Evolutionary conservation across 1,140 invertebrate species (phyloP).

Genomic region (Drosophila rhopaloa): DNA sequence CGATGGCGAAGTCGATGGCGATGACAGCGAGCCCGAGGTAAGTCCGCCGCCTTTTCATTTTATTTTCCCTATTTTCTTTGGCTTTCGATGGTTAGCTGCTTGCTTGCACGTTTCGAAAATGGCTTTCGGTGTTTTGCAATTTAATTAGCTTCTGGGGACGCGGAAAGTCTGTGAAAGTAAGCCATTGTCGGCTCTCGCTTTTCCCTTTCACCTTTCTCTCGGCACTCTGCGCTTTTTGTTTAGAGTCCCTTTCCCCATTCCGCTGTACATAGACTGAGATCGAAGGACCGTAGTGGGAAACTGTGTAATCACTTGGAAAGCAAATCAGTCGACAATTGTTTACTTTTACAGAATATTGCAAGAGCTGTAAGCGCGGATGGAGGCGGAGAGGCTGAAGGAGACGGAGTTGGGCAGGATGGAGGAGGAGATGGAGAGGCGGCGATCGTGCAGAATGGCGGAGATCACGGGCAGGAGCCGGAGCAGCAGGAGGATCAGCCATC

Average conservation of each 20-base stretch:
- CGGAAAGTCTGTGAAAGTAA: constrained; percentile 72
- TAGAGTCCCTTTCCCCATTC: constrained; percentile 6
- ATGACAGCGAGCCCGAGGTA: constrained; percentile 57
- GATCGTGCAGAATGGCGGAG: constrained; percentile 26
- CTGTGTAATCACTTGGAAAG: constrained; percentile 53
- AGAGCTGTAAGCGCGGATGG: constrained; percentile 65
- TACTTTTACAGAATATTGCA: constrained; percentile 84
- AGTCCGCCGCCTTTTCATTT: constrained; percentile 36
- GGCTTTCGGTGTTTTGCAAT: constrained; percentile 29
- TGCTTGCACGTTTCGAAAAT: constrained; percentile 27
- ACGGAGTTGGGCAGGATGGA: constrained; percentile 38
- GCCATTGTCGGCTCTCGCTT: constrained; percentile 76
- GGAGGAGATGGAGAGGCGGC: constrained; percentile 11
- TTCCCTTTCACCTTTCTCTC: constrained; percentile 17
- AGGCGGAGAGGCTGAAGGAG: constrained; percentile 33
- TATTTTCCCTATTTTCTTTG: constrained; percentile 7
- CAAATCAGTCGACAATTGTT: constrained; percentile 85
- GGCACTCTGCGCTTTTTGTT: constrained; percentile 45
- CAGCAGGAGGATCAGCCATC: constrained; percentile 10
- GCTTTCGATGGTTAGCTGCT: constrained; percentile 41
- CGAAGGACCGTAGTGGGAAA: constrained; percentile 35
- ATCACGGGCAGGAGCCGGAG: constrained; percentile 28
- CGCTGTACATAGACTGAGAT: constrained; percentile 46
- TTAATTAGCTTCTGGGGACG: constrained; percentile 10
- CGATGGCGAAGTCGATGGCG: constrained; percentile 6